Evolutionary conservation across 53 echinoderm and acorn worm genomes (phyloP).

Genomic region (Antedon mediterranea): DNA sequence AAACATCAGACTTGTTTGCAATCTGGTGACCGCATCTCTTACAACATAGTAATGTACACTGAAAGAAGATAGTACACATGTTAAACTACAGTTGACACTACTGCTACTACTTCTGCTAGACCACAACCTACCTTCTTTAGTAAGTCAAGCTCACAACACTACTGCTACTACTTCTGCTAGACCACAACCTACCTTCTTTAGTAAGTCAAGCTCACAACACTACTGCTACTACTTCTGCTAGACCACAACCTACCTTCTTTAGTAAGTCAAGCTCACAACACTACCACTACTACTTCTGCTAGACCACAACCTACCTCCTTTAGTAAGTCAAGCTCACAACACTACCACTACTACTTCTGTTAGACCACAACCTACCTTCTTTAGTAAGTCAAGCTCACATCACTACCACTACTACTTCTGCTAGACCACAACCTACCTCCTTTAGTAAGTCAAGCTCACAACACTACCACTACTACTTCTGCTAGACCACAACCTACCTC

Average conservation of each 20-base stretch:
- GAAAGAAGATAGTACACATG: no score
- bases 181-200: constrained; percentile 42
- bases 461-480: no score
- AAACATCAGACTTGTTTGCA: constrained; percentile 94
- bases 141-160: constrained; percentile 58
- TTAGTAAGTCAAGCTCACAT: constrained; percentile 55
- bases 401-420: constrained; percentile 1
- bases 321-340: constrained; percentile 55
- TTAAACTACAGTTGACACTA: no score
- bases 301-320: constrained; percentile 35
- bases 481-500: constrained; percentile 24
- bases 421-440: constrained; percentile 26
- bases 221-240: background rate
- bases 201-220: constrained; percentile 55
- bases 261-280: constrained; percentile 59
- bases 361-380: constrained; percentile 30
- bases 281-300: no score
- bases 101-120: background rate
- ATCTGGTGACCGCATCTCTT: constrained; percentile 63
- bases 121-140: constrained; percentile 43
- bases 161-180: background rate
- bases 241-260: constrained; percentile 35
- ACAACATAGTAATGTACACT: constrained; percentile 86
- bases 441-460: constrained; percentile 59
- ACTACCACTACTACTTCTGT: no score